Conservation (phyloP, 2,113 vertebrate genomes). For the Sturnus vulgaris region DNA sequence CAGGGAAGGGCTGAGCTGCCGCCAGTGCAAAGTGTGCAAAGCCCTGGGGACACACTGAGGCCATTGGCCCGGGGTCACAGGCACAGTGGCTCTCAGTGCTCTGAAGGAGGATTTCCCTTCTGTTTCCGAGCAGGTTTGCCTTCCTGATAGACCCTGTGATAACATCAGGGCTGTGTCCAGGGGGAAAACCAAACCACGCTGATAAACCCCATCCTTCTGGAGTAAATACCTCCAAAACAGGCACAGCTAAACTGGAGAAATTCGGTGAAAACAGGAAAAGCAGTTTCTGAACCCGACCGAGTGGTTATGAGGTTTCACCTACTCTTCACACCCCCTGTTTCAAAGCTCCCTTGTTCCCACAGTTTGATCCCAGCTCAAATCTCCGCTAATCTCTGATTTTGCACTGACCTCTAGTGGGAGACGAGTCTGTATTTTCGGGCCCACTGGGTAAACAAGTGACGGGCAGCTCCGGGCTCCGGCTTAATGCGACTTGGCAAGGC, state of each 20-base stretch:
- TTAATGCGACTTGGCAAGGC: conserved; percentile 22
- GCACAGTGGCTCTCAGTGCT: rapidly evolving
- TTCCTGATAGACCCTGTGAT: background rate
- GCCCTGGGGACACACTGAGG: background rate
- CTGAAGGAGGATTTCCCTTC: background rate
- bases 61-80: background rate
- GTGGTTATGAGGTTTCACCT: background rate
- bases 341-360: background rate
- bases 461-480: background rate
- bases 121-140: background rate
- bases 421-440: background rate
- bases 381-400: conserved; percentile 30
- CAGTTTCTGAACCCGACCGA: rapidly evolving
- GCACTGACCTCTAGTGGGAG: conserved; percentile 59
- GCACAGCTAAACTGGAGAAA: rapidly evolving
- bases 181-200: rapidly evolving
- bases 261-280: background rate
- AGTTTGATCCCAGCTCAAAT: background rate
- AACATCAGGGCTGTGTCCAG: background rate
- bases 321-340: background rate
- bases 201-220: background rate
- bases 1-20: background rate
- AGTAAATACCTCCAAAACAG: rapidly evolving
- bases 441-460: background rate
- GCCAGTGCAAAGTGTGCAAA: background rate